Percentiles rank a stretch among this genome's conserved stretches.
Evolutionary conservation across 2,113 vertebrate genomes (phyloP).

Genomic region (Ochotona princeps): DNA sequence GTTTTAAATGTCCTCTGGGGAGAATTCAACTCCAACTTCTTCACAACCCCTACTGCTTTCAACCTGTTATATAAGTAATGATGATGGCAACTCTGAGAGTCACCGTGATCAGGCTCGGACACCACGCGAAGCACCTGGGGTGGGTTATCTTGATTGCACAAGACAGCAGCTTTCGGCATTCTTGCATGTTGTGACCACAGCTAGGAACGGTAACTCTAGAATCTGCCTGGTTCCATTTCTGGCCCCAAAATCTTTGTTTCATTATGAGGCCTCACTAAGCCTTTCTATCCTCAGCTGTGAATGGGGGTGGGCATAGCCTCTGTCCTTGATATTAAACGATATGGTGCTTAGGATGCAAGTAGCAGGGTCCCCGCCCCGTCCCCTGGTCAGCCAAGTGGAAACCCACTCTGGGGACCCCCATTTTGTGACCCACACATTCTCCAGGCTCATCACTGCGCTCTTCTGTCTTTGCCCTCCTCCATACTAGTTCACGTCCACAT

Average conservation of each 20-base stretch:
- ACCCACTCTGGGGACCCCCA: background rate
- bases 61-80: background rate
- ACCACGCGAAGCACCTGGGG: background rate
- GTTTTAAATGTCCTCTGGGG: background rate
- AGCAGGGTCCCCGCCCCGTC: background rate
- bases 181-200: background rate
- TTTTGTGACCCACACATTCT: background rate
- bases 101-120: background rate
- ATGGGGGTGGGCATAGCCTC: background rate
- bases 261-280: background rate
- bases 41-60: background rate
- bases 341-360: background rate
- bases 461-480: accelerated
- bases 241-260: background rate
- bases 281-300: background rate
- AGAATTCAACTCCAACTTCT: constrained; percentile 20
- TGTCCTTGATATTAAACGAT: background rate
- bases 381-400: background rate
- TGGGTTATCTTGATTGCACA: background rate
- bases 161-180: background rate
- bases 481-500: background rate
- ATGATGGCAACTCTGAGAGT: background rate
- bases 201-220: background rate
- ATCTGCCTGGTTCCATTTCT: background rate
- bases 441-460: background rate